Evolutionary conservation across 2,113 vertebrate species (phyloP).

Genomic region (Myiagra hebetior): DNA sequence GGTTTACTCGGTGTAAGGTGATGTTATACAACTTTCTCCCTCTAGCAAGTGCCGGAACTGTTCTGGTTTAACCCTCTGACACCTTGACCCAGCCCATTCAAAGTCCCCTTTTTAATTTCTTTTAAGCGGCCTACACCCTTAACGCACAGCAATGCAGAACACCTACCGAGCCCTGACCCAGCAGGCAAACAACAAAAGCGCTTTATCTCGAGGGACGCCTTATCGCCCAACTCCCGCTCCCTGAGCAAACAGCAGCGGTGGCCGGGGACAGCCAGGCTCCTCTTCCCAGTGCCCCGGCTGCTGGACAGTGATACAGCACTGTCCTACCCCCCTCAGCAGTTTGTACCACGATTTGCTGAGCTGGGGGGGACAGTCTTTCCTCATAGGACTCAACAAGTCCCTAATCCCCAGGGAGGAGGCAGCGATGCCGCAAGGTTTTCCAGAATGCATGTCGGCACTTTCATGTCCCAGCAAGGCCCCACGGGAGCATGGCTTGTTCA

Average conservation of each 20-base stretch:
- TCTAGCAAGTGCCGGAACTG: neutral
- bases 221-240: neutral
- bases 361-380: neutral
- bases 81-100: constrained; percentile 39
- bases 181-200: constrained; percentile 27
- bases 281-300: neutral
- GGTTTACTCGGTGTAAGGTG: neutral
- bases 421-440: neutral
- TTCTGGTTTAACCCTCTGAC: constrained; percentile 21
- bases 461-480: constrained; percentile 27
- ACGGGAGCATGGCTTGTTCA: neutral
- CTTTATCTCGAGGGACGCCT: neutral
- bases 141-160: neutral
- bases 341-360: neutral
- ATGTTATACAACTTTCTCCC: neutral
- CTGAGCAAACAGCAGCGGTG: neutral
- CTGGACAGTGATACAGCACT: neutral
- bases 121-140: constrained; percentile 8
- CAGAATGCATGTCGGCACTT: neutral
- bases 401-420: neutral
- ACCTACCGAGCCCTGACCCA: neutral
- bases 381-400: neutral
- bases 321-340: neutral
- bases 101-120: neutral
- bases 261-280: neutral